Evolutionary conservation across 2,888 invertebrate species (phyloP).

Genomic region (Tinea semifulvella): DNA sequence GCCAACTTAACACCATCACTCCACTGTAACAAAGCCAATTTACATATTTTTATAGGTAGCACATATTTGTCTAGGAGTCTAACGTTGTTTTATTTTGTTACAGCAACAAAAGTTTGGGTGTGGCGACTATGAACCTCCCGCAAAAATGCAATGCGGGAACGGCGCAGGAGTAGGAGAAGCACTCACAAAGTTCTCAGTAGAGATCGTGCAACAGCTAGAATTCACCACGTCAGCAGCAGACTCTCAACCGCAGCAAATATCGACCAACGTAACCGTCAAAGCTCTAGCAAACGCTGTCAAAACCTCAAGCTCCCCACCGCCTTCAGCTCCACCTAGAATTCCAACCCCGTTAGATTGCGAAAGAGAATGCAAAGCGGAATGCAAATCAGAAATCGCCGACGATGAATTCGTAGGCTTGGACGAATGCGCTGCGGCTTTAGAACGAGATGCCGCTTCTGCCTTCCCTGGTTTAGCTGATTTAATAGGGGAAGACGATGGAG

Average conservation of each 20-base stretch:
- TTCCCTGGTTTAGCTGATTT: constrained; percentile 84
- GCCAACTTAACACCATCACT: no score
- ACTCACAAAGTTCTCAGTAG: constrained; percentile 83
- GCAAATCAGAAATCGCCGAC: constrained; percentile 81
- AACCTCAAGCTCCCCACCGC: constrained; percentile 50
- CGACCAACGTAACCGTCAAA: constrained; percentile 92
- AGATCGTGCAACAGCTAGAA: constrained; percentile 91
- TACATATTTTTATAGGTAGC: no score
- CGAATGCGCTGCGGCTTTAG: constrained; percentile 84
- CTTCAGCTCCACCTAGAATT: constrained; percentile 65
- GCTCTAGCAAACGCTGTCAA: constrained; percentile 60
- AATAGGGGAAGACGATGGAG: constrained; percentile 85
- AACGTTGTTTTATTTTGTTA: constrained; percentile 35
- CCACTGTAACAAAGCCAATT: no score
- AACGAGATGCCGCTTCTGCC: constrained; percentile 81
- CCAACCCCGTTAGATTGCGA: constrained; percentile 85
- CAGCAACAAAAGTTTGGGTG: constrained; percentile 88
- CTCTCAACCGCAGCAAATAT: constrained; percentile 89
- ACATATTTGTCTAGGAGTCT: no score
- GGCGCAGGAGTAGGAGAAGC: constrained; percentile 57
- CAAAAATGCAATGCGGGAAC: constrained; percentile 70
- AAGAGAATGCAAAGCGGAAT: constrained; percentile 80
- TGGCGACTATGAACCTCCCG: constrained; percentile 79
- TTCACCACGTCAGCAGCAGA: constrained; percentile 89
- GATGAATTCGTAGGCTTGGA: constrained; percentile 88